phyloP scores from a whole-genome alignment of 2,888 invertebrate genomes.

The Onthophagus sagittarius region DNA sequence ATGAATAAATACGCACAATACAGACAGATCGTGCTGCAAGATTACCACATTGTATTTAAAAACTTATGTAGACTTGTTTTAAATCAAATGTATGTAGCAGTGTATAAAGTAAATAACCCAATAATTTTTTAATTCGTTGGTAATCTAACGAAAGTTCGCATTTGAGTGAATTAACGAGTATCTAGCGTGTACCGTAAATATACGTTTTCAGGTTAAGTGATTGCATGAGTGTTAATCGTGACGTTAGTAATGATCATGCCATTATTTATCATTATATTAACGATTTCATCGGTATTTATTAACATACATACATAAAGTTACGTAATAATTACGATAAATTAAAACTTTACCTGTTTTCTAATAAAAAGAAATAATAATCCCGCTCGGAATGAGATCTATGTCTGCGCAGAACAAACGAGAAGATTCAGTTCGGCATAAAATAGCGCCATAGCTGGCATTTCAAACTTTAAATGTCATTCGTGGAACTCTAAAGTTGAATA shows the following conservation, averaged over 20 bases:
- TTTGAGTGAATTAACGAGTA: not conserved
- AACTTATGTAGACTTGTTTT: too few species aligned
- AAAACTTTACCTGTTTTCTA: too few species aligned
- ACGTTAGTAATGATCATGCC: not conserved
- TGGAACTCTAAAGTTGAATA: constrained; percentile 28
- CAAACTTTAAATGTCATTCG: constrained; percentile 28
- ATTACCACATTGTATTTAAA: not conserved
- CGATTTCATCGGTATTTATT: not conserved
- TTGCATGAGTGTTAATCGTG: not conserved
- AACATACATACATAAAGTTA: too few species aligned
- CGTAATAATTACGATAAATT: too few species aligned
- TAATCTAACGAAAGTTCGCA: not conserved
- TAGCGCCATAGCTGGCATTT: constrained; percentile 20
- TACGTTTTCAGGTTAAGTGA: not conserved
- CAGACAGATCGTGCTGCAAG: not conserved
- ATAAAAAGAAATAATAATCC: not conserved
- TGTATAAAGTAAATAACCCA: not conserved
- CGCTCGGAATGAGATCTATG: not conserved
- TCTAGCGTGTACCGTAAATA: not conserved
- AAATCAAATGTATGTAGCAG: too few species aligned
- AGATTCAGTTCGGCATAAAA: constrained; percentile 20
- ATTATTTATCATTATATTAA: not conserved
- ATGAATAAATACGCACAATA: not conserved
- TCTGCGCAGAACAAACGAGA: constrained; percentile 15
- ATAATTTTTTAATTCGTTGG: not conserved